phyloP scores from a whole-genome alignment of 2,113 vertebrate species.

The Perognathus longimembris region DNA sequence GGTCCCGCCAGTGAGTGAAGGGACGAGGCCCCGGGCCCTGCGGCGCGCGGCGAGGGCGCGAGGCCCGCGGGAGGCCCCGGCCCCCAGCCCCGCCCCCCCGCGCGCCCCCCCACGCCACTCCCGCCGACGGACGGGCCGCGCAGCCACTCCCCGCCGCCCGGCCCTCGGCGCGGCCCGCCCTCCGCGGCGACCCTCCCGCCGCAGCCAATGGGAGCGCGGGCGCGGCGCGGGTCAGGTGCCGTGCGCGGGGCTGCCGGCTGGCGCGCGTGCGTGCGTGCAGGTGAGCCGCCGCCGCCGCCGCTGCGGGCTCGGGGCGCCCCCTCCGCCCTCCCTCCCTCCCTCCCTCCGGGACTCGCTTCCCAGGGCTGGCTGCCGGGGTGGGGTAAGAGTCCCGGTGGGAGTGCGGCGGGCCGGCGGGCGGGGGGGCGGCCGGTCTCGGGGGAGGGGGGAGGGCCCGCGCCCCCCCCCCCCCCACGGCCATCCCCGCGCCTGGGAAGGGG shows the following conservation, averaged over 20 bases:
- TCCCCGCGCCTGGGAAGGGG: neutral
- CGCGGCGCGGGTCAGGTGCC: conserved; percentile 53
- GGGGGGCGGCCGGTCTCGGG: no score
- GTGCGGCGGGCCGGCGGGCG: no score
- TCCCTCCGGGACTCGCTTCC: no score
- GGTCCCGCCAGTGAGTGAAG: no score
- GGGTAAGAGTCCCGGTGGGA: no score
- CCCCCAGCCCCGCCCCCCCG: neutral
- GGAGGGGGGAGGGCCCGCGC: neutral
- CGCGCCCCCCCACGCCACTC: neutral
- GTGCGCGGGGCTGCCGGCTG: neutral
- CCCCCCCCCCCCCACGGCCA: neutral
- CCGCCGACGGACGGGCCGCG: conserved; percentile 20
- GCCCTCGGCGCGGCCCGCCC: neutral
- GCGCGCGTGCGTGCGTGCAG: no score
- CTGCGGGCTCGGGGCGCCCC: neutral
- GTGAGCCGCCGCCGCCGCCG: neutral
- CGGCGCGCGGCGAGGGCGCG: no score
- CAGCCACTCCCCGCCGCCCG: neutral
- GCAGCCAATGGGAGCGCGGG: conserved; percentile 57
- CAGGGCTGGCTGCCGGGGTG: no score
- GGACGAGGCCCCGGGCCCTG: no score
- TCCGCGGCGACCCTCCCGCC: neutral
- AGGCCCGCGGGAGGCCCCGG: neutral
- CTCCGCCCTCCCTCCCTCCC: neutral